Percentiles rank a stretch among this genome's conserved stretches.
phyloP scores from a whole-genome alignment of 1,140 invertebrate genomes.

The Caenorhabditis tropicalis region DNA sequence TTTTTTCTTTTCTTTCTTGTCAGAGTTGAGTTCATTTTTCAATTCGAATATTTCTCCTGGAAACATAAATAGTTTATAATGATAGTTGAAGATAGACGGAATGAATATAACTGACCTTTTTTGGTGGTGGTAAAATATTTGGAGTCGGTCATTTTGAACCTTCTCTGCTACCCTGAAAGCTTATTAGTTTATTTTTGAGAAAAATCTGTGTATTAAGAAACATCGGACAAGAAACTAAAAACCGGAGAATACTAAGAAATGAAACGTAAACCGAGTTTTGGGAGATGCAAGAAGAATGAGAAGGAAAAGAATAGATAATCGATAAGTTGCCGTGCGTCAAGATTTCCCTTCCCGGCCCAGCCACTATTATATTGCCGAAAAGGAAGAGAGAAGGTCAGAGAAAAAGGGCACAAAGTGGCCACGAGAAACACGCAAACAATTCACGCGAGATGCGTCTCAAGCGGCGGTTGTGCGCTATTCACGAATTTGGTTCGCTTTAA shows the following conservation, averaged over 20 bases:
- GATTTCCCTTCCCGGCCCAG: background rate
- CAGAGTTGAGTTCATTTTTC: slow-evolving; percentile 98
- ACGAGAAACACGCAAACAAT: background rate
- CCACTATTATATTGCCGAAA: slow-evolving; percentile 12
- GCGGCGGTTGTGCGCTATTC: no score
- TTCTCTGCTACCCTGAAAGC: background rate
- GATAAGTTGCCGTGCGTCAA: slow-evolving; percentile 18
- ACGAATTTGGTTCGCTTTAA: no score
- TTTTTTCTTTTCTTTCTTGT: slow-evolving; percentile 99
- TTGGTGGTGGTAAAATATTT: slow-evolving; percentile 99
- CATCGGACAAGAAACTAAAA: background rate
- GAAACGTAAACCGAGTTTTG: background rate
- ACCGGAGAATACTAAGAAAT: background rate
- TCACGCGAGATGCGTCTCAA: background rate
- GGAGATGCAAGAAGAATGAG: background rate
- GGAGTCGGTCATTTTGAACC: slow-evolving; percentile 88
- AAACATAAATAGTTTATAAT: background rate
- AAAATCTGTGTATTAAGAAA: no score
- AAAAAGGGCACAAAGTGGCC: slow-evolving; percentile 7
- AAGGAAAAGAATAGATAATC: background rate
- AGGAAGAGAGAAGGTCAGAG: slow-evolving; percentile 21
- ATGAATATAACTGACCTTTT: no score
- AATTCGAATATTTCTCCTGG: slow-evolving; percentile 93
- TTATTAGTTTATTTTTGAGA: background rate
- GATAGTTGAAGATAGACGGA: slow-evolving; percentile 82